Conservation (phyloP, 2,888 invertebrate species). For the Aporophyla lueneburgensis region DNA sequence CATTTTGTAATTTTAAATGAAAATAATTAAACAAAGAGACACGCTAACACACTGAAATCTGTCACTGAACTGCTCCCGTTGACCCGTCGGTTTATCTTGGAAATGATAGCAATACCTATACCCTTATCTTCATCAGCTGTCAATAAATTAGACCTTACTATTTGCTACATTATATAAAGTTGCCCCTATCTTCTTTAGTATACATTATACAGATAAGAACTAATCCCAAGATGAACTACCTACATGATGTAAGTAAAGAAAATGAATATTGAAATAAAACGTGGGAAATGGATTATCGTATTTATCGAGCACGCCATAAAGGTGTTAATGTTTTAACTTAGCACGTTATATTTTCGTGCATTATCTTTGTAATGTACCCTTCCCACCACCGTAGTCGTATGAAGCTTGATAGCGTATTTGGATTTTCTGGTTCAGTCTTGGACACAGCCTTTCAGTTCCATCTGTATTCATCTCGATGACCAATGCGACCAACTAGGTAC, state of each 20-base stretch:
- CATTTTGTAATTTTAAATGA: conserved; percentile 61
- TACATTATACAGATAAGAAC: conserved; percentile 40
- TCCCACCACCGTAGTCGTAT: no score
- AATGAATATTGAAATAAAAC: conserved; percentile 20
- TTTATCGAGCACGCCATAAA: not conserved
- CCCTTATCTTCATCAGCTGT: conserved; percentile 78
- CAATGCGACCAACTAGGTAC: not conserved
- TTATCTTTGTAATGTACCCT: not conserved
- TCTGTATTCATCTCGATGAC: not conserved
- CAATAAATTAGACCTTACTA: conserved; percentile 73
- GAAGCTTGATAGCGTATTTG: not conserved
- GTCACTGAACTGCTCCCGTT: conserved; percentile 69
- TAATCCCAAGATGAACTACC: conserved; percentile 25
- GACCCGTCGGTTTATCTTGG: conserved; percentile 72
- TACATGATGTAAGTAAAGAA: not conserved
- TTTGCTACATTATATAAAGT: conserved; percentile 33
- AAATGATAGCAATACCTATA: conserved; percentile 72
- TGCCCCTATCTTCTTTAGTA: conserved; percentile 28
- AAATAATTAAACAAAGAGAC: conserved; percentile 40
- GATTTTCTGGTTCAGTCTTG: not conserved
- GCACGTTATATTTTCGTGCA: not conserved
- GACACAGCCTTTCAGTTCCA: not conserved
- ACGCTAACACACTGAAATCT: conserved; percentile 67
- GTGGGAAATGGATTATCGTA: conserved; percentile 23
- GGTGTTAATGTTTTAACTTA: no score